These are phyloP conservation scores for Rallus crepitans DNA, from an alignment of 2,797 vertebrate genomes.

Conservation along the genomic window DNA sequence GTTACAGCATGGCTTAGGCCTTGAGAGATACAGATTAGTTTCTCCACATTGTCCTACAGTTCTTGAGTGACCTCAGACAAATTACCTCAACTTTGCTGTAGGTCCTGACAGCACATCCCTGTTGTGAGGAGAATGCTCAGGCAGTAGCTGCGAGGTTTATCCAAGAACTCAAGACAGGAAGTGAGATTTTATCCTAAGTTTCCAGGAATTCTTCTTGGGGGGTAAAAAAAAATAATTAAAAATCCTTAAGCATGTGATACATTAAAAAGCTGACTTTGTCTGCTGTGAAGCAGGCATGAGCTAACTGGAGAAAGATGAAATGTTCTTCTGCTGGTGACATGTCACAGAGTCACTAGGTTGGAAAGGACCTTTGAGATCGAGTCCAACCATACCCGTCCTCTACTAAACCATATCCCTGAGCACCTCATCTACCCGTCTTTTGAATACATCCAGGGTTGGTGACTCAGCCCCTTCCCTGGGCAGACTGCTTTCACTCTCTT, in stretches of 20 bases:
- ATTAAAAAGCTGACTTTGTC: background rate
- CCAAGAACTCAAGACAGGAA: conserved; percentile 18
- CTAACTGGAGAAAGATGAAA: background rate
- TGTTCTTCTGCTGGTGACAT: background rate
- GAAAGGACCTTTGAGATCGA: too few species aligned
- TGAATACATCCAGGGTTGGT: too few species aligned
- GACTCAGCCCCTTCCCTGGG: too few species aligned
- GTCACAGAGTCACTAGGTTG: too few species aligned
- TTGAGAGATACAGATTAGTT: background rate
- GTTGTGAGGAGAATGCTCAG: background rate
- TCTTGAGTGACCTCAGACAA: background rate
- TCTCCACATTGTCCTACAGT: background rate
- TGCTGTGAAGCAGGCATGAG: background rate
- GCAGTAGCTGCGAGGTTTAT: background rate
- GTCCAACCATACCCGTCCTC: too few species aligned
- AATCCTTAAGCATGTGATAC: background rate
- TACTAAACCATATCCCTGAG: too few species aligned
- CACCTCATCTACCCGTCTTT: too few species aligned
- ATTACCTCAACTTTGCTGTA: background rate
- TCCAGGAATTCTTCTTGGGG: conserved; percentile 45
- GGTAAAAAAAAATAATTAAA: background rate
- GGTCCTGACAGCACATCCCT: background rate
- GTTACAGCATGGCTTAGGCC: background rate
- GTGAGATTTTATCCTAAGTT: background rate
- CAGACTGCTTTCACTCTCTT: background rate